These are phyloP conservation scores for Macroglossus sobrinus DNA, from an alignment of 2,113 vertebrate genomes.

Conservation along the genomic window DNA sequence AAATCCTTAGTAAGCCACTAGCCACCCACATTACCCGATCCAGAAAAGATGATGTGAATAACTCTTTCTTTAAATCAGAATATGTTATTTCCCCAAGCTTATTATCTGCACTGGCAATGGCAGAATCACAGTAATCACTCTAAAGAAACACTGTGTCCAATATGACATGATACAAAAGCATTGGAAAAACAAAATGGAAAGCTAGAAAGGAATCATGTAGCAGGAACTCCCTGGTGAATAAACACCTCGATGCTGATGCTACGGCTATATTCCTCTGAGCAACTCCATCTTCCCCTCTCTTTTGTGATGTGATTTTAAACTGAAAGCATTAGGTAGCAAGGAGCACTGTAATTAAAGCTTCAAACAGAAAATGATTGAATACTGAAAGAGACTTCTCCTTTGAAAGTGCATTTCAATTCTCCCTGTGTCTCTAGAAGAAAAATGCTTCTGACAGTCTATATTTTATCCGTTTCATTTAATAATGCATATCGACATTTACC, in stretches of 20 bases:
- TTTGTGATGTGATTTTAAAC: slow-evolving; percentile 56
- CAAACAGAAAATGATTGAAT: slow-evolving; percentile 57
- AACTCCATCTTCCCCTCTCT: not conserved
- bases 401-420: slow-evolving; percentile 75
- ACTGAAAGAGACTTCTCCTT: slow-evolving; percentile 51
- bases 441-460: slow-evolving; percentile 71
- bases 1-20: not conserved
- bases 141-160: not conserved
- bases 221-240: slow-evolving; percentile 5
- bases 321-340: slow-evolving; percentile 40
- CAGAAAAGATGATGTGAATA: not conserved
- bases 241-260: not conserved
- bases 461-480: slow-evolving; percentile 78
- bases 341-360: slow-evolving; percentile 70
- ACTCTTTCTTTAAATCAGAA: not conserved
- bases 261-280: not conserved
- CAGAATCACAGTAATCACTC: not conserved
- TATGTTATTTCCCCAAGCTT: not conserved
- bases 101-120: not conserved
- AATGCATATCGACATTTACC: slow-evolving; percentile 75
- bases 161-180: slow-evolving; percentile 3
- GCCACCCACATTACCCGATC: not conserved
- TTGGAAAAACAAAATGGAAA: not conserved
- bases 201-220: not conserved
- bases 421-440: slow-evolving; percentile 55